phyloP scores from a whole-genome alignment of 2,797 vertebrate species.

The Betta splendens region DNA sequence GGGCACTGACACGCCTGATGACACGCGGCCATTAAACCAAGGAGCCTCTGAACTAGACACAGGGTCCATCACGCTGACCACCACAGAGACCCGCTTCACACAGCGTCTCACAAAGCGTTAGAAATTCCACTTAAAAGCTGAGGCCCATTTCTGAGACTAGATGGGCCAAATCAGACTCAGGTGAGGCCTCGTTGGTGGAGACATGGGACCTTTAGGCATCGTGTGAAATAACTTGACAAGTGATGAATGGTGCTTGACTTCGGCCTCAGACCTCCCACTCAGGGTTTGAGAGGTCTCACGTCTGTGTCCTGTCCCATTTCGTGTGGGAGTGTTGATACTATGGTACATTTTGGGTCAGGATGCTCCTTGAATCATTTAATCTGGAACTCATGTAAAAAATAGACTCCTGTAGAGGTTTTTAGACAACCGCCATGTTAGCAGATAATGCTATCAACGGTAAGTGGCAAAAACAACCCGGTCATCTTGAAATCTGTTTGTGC shows the following conservation, averaged over 20 bases:
- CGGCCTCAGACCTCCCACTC: constrained; percentile 63
- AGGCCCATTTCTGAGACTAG: no score
- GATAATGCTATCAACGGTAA: constrained; percentile 53
- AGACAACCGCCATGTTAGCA: constrained; percentile 37
- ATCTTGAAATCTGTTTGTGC: constrained; percentile 52
- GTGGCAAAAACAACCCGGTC: constrained; percentile 11
- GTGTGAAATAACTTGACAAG: constrained; percentile 40
- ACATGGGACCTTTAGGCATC: constrained; percentile 52
- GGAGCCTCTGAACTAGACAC: constrained; percentile 60
- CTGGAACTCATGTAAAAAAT: no score
- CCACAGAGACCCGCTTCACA: constrained; percentile 49
- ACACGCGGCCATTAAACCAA: constrained; percentile 68
- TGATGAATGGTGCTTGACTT: constrained; percentile 56
- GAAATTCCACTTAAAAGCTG: no score
- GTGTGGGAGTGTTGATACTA: neutral
- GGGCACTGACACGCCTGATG: constrained; percentile 64
- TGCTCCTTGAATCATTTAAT: no score
- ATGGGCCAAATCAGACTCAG: constrained; percentile 6
- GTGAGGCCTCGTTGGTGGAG: no score
- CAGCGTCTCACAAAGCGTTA: no score
- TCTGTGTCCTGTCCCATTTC: constrained; percentile 50
- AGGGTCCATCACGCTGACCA: constrained; percentile 55
- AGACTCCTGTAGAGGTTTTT: constrained; percentile 7
- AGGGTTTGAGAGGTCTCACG: constrained; percentile 56
- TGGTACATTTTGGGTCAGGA: constrained; percentile 12